Evolutionary conservation across 2,113 vertebrate genomes (phyloP), one percentile per base, ranked within the genome.

Genomic region (Euleptes europaea): DNA sequence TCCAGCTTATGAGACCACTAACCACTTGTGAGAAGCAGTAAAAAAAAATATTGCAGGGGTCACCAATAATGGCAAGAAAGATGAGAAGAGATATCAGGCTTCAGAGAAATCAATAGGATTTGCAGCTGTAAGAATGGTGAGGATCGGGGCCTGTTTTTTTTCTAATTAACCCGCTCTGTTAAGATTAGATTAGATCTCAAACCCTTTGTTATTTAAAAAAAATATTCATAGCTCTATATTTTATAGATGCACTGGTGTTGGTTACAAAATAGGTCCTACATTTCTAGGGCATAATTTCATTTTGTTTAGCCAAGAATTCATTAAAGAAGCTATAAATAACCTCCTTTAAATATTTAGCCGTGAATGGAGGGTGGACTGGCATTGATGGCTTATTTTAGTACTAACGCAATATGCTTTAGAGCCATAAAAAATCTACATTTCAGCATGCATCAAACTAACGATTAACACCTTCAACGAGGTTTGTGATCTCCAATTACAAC

Each of bases 251-350:
- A 94, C 94, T 96, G 60, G 94, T 90, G 96, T 95, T 94, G 93
- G 92, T 95, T 96, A 96, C 95, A 96, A 96, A 95, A 96, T 94
- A 96, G 96, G 94, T 94, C 92, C 93, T 91, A 94, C 94, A 96
- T 96, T 96, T 96, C 96, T 95, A 95, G 95, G 96, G 94, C 94
- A 96, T 95, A 95, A 96, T 95, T 96, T 96, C 94, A 95, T 96
- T 96, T 95, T 96, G 95, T 95, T 96, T 96, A 96, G 95, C 93
- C 93, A 96, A 95, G 94, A 96, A 96, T 95, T 96, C 96, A 96
- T 95, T 96, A 95, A 95, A 94, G 94, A 91, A 93, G 93, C 94
- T 96, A 96, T 96, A 96, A 96, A 96, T 96, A 96, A 95, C 95
- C 94, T 93, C 92, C 93, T 95, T 95, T 96, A 96, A 95, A 94